Evolutionary conservation across 2,888 invertebrate species (phyloP), one percentile per base, ranked within the genome.

Genomic region (Cataglyphis livida): DNA sequence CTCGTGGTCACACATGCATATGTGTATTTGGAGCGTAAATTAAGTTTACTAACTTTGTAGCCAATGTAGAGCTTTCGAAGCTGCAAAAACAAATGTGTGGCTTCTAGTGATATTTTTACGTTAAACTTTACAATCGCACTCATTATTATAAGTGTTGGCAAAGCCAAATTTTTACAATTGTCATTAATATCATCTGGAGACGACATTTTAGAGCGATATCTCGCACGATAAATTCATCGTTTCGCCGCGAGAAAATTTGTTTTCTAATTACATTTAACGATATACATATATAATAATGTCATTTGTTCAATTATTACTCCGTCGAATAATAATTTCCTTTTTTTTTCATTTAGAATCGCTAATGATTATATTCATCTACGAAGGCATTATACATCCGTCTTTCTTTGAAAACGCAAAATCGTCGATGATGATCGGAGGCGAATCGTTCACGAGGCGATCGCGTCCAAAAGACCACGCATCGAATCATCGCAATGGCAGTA

Each of bases 261-360:
- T 87, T 74, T 83, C 87, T 78, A 70, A 89, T 84, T 87, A 87
- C 84, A 90, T 79, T 88, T 87, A 84, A 82, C 21, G 84, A 82
- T 85, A 88, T 78, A 88, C 85, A 85, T 88, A 84, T 84, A 90
- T 83, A 88, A 76, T 82, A 75, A 88, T 76, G 84, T 38, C 81
- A 62, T 79, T 81, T 68, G 73, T 76, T 79, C 57, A 15, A 75
- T n/a, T 9, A 76, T 82, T 82, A 78, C 81, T 73, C 71, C 78
- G 44, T 84, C 85, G 82, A 79, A 81, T 51, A 51, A 51, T 51
- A 82, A 48, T 66, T 66, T 65, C 28, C 54, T 65, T 75, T 28
- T 28, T 65, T 28, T 28, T 59, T 64, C n/a, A 32, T 59, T 68
- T 54, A 25, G 18, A 25, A 12, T 70, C 10, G 12, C 44, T 65